Conservation (phyloP, 2,888 invertebrate species). For the Tenthredo livida region DNA sequence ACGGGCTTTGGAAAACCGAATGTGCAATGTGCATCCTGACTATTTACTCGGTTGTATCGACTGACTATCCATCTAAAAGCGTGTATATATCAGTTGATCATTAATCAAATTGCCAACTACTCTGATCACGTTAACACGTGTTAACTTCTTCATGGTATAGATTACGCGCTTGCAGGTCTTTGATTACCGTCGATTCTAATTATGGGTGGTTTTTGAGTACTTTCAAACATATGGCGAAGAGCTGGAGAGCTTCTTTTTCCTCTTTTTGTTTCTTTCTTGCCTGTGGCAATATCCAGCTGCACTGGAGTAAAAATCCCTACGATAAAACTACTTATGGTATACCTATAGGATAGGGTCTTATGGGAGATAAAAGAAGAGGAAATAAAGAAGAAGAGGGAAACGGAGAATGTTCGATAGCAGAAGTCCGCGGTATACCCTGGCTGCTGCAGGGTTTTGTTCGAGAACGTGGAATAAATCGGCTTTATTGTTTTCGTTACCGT, state of each 20-base stretch:
- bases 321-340: conserved; percentile 14
- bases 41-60: conserved; percentile 20
- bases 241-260: background rate
- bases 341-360: background rate
- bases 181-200: conserved; percentile 13
- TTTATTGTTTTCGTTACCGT: conserved; percentile 49
- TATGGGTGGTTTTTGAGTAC: conserved; percentile 13
- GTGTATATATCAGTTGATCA: conserved; percentile 41
- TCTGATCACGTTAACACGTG: conserved; percentile 20
- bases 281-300: background rate
- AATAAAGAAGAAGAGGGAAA: background rate
- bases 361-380: background rate
- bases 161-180: background rate
- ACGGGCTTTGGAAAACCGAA: conserved; percentile 35
- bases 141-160: conserved; percentile 22
- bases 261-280: background rate
- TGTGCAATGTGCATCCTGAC: background rate
- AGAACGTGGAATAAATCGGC: conserved; percentile 49
- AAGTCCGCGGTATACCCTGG: background rate
- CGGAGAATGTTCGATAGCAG: background rate
- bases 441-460: conserved; percentile 11
- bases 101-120: conserved; percentile 41
- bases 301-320: background rate
- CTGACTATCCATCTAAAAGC: conserved; percentile 20
- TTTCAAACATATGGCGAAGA: background rate